Percentiles rank a stretch among this genome's conserved stretches.
Evolutionary conservation across 2,113 vertebrate genomes (phyloP).

Genomic region (Siniperca knerii): DNA sequence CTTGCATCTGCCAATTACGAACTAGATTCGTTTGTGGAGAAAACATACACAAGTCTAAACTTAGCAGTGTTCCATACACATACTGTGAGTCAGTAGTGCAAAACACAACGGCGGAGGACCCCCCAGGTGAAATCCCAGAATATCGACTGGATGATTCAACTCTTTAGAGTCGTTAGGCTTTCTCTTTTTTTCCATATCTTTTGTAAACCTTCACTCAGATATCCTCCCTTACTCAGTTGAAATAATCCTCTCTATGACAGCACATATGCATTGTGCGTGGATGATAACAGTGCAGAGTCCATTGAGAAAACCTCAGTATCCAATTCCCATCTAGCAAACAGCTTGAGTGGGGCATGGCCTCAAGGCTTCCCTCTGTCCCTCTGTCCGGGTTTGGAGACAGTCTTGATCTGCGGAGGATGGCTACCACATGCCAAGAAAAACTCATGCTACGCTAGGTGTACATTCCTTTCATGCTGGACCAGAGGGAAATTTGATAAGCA

Average conservation of each 20-base stretch:
- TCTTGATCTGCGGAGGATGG: slow-evolving; percentile 71
- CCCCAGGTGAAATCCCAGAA: slow-evolving; percentile 82
- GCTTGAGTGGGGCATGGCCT: slow-evolving; percentile 75
- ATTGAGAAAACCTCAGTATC: slow-evolving; percentile 58
- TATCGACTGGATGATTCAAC: slow-evolving; percentile 79
- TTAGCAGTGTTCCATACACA: slow-evolving; percentile 78
- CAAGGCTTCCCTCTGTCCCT: slow-evolving; percentile 67
- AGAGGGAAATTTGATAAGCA: slow-evolving; percentile 67
- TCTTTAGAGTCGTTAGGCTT: slow-evolving; percentile 71
- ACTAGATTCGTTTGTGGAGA: slow-evolving; percentile 75
- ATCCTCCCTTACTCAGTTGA: slow-evolving; percentile 46
- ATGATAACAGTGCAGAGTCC: slow-evolving; percentile 45
- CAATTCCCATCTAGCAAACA: slow-evolving; percentile 61
- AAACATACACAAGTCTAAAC: slow-evolving; percentile 81
- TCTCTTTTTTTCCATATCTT: slow-evolving; percentile 42
- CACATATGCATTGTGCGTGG: slow-evolving; percentile 52
- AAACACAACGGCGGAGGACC: slow-evolving; percentile 75
- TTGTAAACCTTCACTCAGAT: slow-evolving; percentile 60
- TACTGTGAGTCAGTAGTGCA: slow-evolving; percentile 78
- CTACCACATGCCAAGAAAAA: slow-evolving; percentile 70
- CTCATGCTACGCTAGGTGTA: slow-evolving; percentile 60
- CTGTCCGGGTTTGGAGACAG: slow-evolving; percentile 64
- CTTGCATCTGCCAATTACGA: slow-evolving; percentile 81
- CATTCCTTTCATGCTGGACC: slow-evolving; percentile 63
- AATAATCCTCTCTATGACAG: slow-evolving; percentile 68